Evolutionary conservation across 23 tunicate genomes (phyloP), one percentile per base, ranked within the genome.

Genomic region (Diplosoma virens): DNA sequence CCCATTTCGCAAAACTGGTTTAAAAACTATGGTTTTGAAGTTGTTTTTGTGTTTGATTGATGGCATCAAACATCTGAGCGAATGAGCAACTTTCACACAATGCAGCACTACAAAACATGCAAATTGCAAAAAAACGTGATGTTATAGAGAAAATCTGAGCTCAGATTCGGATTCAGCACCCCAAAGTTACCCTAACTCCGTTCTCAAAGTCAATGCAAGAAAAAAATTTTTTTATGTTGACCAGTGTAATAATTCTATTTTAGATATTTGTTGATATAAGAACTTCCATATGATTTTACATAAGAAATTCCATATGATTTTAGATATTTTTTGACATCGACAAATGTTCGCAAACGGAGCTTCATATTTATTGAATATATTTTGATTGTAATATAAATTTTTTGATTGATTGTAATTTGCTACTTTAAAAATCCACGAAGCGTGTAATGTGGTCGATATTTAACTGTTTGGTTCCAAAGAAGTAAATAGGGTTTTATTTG

Each of bases 131-230:
- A 59, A 66, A 78, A 33, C 59, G 22, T 78, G 83, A 66, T 61
- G 83, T 78, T 59, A 78, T 37, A 66, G 75, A 78, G 83, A 5
- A 78, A 78, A 78, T 59, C 83, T 41, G 83, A 59, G 72, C 55
- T 64, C 83, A 78, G 70, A 59, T 78, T 59, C 58, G 83, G 73
- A 78, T 59, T 78, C 83, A 78, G 83, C 83, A 26, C 72, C 59
- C 73, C 83, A n/a, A 78, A 78, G 22, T 59, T 78, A 78, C 37
- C 30, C 58, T 35, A 78, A 78, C 65, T 41, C 83, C 65, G 75
- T 78, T 78, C 37, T 21, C 83, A 65, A 78, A 65, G 71, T 27
- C 58, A 55, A 78, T 59, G 33, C 74, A 31, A 47, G 59, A 78
- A 78, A 78, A 78, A 78, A 47, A 45, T 64, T 64, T 14, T 56